Percentiles rank a stretch among this genome's conserved stretches.
Conservation (phyloP, 2,113 vertebrate genomes). For the Lamprologus speciosus region DNA sequence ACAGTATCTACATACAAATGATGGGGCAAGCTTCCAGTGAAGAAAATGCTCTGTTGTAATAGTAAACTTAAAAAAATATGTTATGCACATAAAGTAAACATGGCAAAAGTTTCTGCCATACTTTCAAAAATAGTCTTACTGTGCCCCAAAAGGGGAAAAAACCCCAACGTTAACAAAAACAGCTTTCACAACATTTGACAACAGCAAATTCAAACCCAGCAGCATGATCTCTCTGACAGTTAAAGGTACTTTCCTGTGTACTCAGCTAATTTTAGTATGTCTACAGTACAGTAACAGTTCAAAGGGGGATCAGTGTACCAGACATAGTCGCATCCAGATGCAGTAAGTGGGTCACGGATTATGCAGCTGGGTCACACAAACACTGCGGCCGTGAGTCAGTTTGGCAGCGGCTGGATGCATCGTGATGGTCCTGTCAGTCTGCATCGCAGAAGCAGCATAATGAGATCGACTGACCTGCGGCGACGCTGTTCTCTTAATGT, state of each 20-base stretch:
- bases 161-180: not conserved
- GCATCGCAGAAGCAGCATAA: not conserved
- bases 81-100: not conserved
- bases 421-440: not conserved
- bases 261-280: slow-evolving; percentile 40
- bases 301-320: not conserved
- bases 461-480: not conserved
- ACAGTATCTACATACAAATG: not conserved
- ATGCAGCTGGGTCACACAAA: slow-evolving; percentile 41
- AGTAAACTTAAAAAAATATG: not conserved
- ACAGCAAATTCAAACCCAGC: not conserved
- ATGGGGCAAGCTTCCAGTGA: not conserved
- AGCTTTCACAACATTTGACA: not conserved
- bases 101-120: not conserved
- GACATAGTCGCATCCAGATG: slow-evolving; percentile 36
- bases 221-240: slow-evolving; percentile 10
- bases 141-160: not conserved
- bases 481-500: not conserved
- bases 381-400: slow-evolving; percentile 25
- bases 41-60: not conserved
- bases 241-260: not conserved
- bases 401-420: slow-evolving; percentile 24
- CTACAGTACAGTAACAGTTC: not conserved
- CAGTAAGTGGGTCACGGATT: slow-evolving; percentile 56
- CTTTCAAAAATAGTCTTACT: not conserved